Evolutionary conservation across 2,113 vertebrate species (phyloP), one percentile per base, ranked within the genome.

Genomic region (Mellivora capensis): DNA sequence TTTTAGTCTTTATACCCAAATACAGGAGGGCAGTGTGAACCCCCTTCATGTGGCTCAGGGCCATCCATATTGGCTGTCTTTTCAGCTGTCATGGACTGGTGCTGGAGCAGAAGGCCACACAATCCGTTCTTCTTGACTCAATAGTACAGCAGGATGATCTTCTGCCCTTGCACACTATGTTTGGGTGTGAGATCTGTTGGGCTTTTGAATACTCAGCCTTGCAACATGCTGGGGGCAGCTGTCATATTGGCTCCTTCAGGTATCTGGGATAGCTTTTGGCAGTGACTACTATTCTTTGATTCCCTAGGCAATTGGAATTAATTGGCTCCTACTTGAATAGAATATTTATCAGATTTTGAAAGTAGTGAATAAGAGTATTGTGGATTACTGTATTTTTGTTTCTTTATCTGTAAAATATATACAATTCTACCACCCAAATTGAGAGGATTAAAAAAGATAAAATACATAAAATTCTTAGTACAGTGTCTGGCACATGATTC

Each of bases 251-350:
- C 89, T 90, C 29, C 69, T 84, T 86, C 42, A 42, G 77, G 67
- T 39, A 59, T 86, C 80, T 62, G 44, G 64, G 85, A 54, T 27
- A 84, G 47, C 79, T 94, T 74, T 93, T 88, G 97, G 91, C 86
- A 76, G 23, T 52, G 61, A 84, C 83, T 74, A 83, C 69, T 42
- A n/a, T 90, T 93, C 80, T 97, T 87, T 96, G 83, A 86, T 71
- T 97, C 57, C 49, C 29, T 31, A 37, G 87, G 87, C 80, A 96
- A 90, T 11, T 84, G 62, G 23, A 97, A 93, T 97, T 80, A 98
- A 95, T 94, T 94, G 79, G 44, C 72, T 97, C 3, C 74, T 80
- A 86, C 49, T 93, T 87, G 61, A 83, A 76, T 81, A 90, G 81
- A 95, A 80, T 94, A 42, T 61, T 87, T 88, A 77, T 90, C 52